Evolutionary conservation across 2,113 vertebrate species (phyloP).

Genomic region (Salminus brasiliensis): DNA sequence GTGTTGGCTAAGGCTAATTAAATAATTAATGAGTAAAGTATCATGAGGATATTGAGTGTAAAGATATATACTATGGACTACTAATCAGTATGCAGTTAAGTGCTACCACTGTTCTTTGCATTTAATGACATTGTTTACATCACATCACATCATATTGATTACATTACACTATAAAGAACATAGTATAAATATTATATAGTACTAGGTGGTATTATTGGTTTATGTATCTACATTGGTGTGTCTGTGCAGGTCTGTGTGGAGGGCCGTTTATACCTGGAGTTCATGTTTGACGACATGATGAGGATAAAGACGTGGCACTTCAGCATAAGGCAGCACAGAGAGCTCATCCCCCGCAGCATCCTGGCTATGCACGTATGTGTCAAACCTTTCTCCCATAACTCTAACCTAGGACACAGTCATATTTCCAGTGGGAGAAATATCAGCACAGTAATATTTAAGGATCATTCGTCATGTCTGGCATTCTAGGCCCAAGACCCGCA

Average conservation of each 20-base stretch:
- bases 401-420: not conserved
- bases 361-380: constrained; percentile 92
- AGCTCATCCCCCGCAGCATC: constrained; percentile 97
- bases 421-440: not conserved
- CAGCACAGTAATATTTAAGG: not conserved
- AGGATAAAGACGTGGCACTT: constrained; percentile 99
- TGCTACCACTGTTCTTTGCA: too few relatives aligned
- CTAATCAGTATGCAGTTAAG: too few relatives aligned
- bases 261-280: constrained; percentile 95
- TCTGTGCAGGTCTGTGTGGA: constrained; percentile 94
- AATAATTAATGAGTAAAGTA: too few relatives aligned
- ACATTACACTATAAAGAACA: too few relatives aligned
- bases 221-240: not conserved
- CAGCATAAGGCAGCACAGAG: constrained; percentile 98
- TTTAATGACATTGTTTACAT: too few relatives aligned
- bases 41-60: too few relatives aligned
- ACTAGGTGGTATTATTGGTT: too few relatives aligned
- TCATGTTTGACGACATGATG: constrained; percentile 99
- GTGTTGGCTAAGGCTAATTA: too few relatives aligned
- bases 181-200: too few relatives aligned
- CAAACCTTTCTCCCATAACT: constrained; percentile 57
- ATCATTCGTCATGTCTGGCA: not conserved
- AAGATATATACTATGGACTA: too few relatives aligned
- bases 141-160: too few relatives aligned
- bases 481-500: constrained; percentile 90